Percentiles rank a stretch among this genome's conserved stretches.
These are phyloP conservation scores for Emydura subglobosa DNA, from an alignment of 2,113 vertebrate species.

Conservation along the genomic window DNA sequence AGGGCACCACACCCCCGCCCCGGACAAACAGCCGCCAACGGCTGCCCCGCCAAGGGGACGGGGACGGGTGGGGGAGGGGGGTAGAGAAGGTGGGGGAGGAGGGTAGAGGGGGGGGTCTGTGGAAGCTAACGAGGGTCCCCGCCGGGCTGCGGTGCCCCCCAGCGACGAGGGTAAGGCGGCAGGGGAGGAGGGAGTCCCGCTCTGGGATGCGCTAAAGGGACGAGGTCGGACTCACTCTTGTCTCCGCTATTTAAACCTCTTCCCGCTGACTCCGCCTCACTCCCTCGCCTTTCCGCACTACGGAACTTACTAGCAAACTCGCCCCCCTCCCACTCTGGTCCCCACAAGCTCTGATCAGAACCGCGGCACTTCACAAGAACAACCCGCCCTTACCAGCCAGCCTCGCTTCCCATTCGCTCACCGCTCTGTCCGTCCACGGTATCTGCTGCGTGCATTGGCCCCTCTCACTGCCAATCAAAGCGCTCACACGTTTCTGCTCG, in stretches of 20 bases:
- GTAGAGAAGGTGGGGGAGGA: too few species aligned
- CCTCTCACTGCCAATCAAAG: rapidly evolving
- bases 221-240: constrained; percentile 1
- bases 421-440: rapidly evolving
- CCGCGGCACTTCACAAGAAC: not conserved
- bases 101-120: too few species aligned
- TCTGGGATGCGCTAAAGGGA: not conserved
- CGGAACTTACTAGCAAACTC: constrained; percentile 31
- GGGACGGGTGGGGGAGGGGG: too few species aligned
- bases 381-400: rapidly evolving
- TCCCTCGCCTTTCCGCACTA: constrained; percentile 45
- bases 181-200: not conserved
- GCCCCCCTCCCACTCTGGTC: not conserved
- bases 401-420: not conserved
- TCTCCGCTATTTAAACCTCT: constrained; percentile 67
- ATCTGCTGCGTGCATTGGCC: rapidly evolving
- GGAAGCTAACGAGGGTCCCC: not conserved
- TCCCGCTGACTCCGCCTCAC: constrained; percentile 67
- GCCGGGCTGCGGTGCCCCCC: not conserved
- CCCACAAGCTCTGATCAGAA: not conserved
- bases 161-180: not conserved
- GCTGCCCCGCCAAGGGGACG: not conserved
- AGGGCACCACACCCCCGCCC: too few species aligned
- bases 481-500: rapidly evolving
- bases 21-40: not conserved